Evolutionary conservation across 1,140 invertebrate genomes (phyloP).

Genomic region (Geopemphigus sp.): DNA sequence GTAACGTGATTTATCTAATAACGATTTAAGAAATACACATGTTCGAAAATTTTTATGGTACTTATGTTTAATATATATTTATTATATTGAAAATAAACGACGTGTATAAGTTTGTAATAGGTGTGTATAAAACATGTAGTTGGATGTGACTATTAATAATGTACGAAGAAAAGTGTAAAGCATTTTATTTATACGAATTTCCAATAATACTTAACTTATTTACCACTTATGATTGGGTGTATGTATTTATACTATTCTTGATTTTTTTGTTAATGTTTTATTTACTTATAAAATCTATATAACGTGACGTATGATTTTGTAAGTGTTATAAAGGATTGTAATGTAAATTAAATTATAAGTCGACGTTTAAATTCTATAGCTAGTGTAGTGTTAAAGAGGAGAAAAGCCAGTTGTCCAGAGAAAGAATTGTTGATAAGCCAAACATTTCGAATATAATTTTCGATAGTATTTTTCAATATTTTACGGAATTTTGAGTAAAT

Average conservation of each 20-base stretch:
- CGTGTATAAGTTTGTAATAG: no score
- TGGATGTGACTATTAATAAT: neutral
- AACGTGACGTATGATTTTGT: neutral
- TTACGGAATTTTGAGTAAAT: no score
- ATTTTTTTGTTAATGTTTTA: conserved; percentile 20
- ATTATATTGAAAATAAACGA: neutral
- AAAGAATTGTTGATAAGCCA: no score
- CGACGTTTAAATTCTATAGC: neutral
- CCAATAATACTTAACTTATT: conserved; percentile 31
- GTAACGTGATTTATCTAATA: no score
- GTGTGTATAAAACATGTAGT: no score
- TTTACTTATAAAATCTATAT: conserved; percentile 24
- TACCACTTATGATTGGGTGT: conserved; percentile 3
- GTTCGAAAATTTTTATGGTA: no score
- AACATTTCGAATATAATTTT: no score
- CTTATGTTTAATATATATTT: no score
- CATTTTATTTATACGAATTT: conserved; percentile 13
- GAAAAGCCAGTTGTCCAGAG: no score
- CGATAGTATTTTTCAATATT: no score
- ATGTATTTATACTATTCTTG: neutral
- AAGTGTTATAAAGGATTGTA: conserved; percentile 15
- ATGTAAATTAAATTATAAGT: conserved; percentile 22
- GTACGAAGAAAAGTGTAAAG: neutral
- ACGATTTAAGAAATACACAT: no score
- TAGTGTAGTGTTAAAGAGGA: no score